Evolutionary conservation across 2,797 vertebrate species (phyloP), one percentile per base, ranked within the genome.

Genomic region (Lycodopsis pacificus): DNA sequence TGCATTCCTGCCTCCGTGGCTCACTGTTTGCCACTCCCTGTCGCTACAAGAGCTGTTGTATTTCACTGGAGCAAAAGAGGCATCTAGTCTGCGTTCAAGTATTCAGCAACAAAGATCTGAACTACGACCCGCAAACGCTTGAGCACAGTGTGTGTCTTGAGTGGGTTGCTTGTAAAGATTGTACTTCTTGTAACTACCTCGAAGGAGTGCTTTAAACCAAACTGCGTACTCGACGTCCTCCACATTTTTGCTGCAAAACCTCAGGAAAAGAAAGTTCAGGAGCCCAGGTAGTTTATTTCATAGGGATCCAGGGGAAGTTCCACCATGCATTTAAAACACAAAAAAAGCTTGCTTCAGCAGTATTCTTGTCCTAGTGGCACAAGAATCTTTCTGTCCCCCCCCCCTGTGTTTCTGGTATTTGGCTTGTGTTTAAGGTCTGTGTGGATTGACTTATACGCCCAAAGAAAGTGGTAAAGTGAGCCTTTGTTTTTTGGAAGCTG

Each of bases 401-500:
- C 5, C 32, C 54, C 40, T 7, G 38, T 51, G 11, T 53, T 36
- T 66, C 25, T 61, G 44, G 20, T 57, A 22, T 65, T 56, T 63
- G 65, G 56, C 44, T 40, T 57, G 20, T 44, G 40, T 71, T 58
- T 80, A 32, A 9, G 32, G 61, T 63, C 42, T 73, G 9, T 74
- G 68, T 67, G 53, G 40, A 54, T 25, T 75, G 4, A 76, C 77
- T 80, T 76, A 69, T 61, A 62, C 27, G 27, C 22, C 59, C 15
- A 76, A 7, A 22, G 74, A 63, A 77, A 65, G 30, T 64, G 42
- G 8, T 63, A 56, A 59, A 78, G 14, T 54, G 22, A 78, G 65
- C n/a, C 79, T 71, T 88, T 71, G 67, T 84, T 71, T 76, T 51
- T 72, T 68, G 44, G 44, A 83, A 77, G 73, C 65, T 80, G 53